Conservation (phyloP, 2,113 vertebrate genomes). For the Cercocebus atys region DNA sequence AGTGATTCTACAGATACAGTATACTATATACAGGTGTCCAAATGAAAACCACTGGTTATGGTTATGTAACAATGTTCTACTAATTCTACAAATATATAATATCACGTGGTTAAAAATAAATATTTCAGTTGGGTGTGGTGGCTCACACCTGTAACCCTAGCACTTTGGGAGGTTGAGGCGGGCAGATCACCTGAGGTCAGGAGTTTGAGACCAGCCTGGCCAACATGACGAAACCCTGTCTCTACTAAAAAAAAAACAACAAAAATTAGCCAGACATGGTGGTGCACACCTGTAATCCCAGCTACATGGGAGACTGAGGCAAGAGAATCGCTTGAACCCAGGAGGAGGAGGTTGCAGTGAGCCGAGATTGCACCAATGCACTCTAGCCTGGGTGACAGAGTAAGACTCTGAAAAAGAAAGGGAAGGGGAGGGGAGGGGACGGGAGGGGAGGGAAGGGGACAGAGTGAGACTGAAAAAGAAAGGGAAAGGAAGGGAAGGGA, state of each 20-base stretch:
- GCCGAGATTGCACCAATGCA: too few relatives aligned
- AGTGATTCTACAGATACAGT: not conserved
- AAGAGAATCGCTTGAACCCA: too few relatives aligned
- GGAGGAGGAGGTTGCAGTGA: too few relatives aligned
- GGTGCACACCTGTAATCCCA: too few relatives aligned
- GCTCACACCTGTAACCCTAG: not conserved
- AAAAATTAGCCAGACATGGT: too few relatives aligned
- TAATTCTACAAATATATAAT: not conserved
- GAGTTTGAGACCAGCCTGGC: not conserved
- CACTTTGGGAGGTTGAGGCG: not conserved
- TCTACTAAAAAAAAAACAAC: too few relatives aligned
- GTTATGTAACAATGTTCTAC: not conserved
- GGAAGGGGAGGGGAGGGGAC: rapidly evolving
- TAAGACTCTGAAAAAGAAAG: too few relatives aligned
- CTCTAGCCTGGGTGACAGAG: too few relatives aligned
- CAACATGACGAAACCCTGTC: not conserved
- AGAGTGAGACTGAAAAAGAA: too few relatives aligned
- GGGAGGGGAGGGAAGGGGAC: too few relatives aligned
- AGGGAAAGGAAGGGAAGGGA: too few relatives aligned
- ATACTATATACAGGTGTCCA: not conserved
- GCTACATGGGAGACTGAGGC: too few relatives aligned
- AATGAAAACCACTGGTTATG: not conserved
- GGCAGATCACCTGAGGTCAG: not conserved
- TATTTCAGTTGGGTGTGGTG: rapidly evolving
- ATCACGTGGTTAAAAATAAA: not conserved